Evolutionary conservation across 2,888 invertebrate genomes (phyloP).

Genomic region (Plebejus argus): DNA sequence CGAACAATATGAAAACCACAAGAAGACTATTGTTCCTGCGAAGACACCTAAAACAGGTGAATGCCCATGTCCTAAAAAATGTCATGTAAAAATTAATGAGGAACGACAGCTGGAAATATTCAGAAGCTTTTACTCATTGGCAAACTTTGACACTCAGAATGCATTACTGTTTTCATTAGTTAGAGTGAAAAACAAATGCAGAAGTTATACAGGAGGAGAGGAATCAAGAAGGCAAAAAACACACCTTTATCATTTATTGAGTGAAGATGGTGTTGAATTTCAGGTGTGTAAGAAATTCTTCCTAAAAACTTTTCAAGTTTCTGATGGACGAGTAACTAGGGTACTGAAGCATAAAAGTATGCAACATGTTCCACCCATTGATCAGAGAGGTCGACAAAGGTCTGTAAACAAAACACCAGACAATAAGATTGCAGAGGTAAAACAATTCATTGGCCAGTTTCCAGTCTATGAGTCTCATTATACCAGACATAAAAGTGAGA

Average conservation of each 20-base stretch:
- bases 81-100: conserved; percentile 35
- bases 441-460: no score
- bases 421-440: no score
- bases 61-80: conserved; percentile 37
- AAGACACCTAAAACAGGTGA: conserved; percentile 36
- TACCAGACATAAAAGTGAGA: no score
- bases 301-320: not conserved
- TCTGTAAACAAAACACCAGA: no score
- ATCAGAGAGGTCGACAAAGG: not conserved
- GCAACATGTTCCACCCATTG: not conserved
- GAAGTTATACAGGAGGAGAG: conserved; percentile 36
- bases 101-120: conserved; percentile 38
- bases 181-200: conserved; percentile 37
- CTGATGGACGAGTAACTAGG: not conserved
- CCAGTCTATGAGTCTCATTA: no score
- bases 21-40: conserved; percentile 37
- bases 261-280: not conserved
- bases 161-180: conserved; percentile 37
- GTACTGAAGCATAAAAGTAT: not conserved
- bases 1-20: conserved; percentile 37
- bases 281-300: not conserved
- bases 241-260: conserved; percentile 7
- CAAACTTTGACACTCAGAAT: conserved; percentile 38
- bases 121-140: conserved; percentile 38
- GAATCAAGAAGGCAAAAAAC: conserved; percentile 38